These are phyloP conservation scores for Platycnemis pennipes DNA, from an alignment of 2,888 invertebrate genomes.

Conservation along the genomic window DNA sequence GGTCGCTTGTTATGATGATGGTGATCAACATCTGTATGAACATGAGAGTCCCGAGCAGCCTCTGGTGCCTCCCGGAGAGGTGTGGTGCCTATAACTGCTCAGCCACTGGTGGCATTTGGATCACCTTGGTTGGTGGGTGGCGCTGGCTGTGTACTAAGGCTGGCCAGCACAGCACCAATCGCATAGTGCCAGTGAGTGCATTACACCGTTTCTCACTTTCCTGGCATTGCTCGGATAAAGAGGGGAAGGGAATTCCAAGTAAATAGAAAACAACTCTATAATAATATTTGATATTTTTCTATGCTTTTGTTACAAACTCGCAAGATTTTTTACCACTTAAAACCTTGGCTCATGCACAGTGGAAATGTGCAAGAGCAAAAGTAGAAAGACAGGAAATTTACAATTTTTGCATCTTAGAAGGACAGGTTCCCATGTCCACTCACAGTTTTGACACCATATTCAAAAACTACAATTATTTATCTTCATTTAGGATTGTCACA, in stretches of 20 bases:
- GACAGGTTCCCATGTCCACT: conserved; percentile 36
- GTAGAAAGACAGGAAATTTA: conserved; percentile 61
- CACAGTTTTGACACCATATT: conserved; percentile 38
- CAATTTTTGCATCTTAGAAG: conserved; percentile 57
- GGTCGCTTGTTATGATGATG: no score
- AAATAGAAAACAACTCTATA: neutral
- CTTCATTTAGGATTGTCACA: conserved; percentile 68
- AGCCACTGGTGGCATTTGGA: no score
- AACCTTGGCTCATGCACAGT: conserved; percentile 58
- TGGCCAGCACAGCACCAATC: no score
- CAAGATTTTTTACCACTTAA: conserved; percentile 61
- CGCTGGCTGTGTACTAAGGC: no score
- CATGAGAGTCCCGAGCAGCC: no score
- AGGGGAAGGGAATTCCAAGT: neutral
- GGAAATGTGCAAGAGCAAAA: conserved; percentile 51
- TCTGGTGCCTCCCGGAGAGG: no score
- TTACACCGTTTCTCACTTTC: no score
- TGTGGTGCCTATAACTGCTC: no score
- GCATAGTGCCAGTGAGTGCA: no score
- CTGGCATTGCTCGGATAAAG: no score
- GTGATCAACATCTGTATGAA: no score
- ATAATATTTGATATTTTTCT: conserved; percentile 64
- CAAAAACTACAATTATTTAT: conserved; percentile 68
- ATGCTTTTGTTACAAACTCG: conserved; percentile 62
- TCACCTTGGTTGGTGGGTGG: no score